Base-by-base conservation (phyloP, 2,888 invertebrate species). In the Melieria crassipennis region DNA sequence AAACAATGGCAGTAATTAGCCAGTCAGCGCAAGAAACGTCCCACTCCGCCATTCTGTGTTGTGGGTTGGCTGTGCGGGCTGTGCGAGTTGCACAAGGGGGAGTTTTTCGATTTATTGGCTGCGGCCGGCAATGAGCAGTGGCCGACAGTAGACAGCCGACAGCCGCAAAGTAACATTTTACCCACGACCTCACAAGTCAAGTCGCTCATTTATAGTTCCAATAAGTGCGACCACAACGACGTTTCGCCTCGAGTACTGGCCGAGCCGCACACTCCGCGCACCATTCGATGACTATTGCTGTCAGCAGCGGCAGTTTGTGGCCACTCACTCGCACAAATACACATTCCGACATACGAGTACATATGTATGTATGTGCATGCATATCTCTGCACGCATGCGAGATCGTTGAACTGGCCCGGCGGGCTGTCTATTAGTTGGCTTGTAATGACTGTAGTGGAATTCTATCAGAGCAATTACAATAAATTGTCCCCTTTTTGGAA, bases 381-480 rank as follows among this genome's bases (percentile, higher is more conserved):
- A 7, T n/a, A 13, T 62, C 16, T 30, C 7, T 61, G 5, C 7
- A 45, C 45, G 45, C 42, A 80, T 79, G 81, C 79, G 72, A 80
- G 80, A 81, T 77, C 81, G 77, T 76, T 80, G 82, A 80, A 81
- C 80, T 78, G 77, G 65, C 52, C 55, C 65, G 52, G 45, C 55
- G 42, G 42, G 48, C 46, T 11, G 46, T 63, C 4, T 45, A n/a
- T 10, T 42, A 62, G 56, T 66, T 52, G n/a, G n/a, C 42, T 58
- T 61, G 43, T n/a, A 50, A 47, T 50, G 56, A 80, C 80, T 77
- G 75, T 76, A 81, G 80, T 80, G 80, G 79, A 70, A 77, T 77
- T 72, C 75, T 80, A 80, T 81, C 78, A 65, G 30, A 65, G 77
- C 82, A 81, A 81, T 81, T 81, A 82, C 52, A 50, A 10, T 50